Conservation (phyloP, 2,113 vertebrate species). For the Astatotilapia flaviijosephi region DNA sequence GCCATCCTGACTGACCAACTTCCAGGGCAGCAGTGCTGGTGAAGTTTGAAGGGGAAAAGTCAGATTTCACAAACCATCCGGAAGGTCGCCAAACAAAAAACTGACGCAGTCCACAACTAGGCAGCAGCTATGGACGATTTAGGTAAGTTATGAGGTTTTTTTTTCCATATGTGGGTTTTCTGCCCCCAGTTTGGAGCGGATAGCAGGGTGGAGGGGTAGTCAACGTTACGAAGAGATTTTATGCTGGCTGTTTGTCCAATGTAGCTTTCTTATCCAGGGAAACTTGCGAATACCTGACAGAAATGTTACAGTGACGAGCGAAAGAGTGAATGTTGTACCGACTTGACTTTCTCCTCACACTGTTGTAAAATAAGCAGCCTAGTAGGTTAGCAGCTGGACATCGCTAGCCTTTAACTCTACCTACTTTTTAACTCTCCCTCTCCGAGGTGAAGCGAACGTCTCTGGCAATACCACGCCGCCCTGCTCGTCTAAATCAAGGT, state of each 20-base stretch:
- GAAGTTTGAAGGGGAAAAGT: conserved; percentile 46
- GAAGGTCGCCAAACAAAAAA: not conserved
- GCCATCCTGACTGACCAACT: conserved; percentile 8
- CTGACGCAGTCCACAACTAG: not conserved
- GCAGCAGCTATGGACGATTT: conserved; percentile 69
- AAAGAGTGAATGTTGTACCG: not conserved
- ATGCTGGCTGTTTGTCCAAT: not conserved
- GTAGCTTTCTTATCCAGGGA: not conserved
- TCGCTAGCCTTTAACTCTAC: conserved; percentile 1
- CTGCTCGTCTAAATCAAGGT: not conserved
- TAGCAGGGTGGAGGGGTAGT: conserved; percentile 36
- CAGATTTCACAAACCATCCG: not conserved
- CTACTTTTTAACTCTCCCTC: not conserved
- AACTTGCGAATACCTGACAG: not conserved
- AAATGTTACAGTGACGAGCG: not conserved
- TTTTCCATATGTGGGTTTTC: not conserved
- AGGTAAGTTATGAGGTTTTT: conserved; percentile 43
- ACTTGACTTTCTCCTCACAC: not conserved
- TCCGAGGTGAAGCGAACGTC: not conserved
- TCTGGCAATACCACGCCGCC: not conserved
- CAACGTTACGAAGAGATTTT: not conserved
- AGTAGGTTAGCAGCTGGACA: conserved; percentile 12
- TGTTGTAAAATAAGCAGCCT: not conserved
- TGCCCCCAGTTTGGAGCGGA: not conserved
- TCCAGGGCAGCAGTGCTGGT: not conserved